Evolutionary conservation across 1,140 invertebrate genomes (phyloP), one percentile per base, ranked within the genome.

Genomic region (Steinernema feltiae): DNA sequence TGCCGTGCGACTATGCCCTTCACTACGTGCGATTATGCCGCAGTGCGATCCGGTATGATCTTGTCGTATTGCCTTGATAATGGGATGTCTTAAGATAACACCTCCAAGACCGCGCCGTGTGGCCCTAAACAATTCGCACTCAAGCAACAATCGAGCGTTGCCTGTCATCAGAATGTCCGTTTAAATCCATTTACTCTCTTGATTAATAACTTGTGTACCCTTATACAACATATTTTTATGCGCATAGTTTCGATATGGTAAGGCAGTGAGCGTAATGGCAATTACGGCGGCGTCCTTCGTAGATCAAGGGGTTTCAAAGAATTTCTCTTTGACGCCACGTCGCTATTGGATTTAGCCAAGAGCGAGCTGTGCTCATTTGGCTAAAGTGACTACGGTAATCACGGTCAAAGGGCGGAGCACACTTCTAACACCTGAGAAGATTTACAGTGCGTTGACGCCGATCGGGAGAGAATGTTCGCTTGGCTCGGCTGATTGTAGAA

Each of bases 401-500:
- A 27, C 2, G 7, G 3, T 27, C 53, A 27, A 63, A 63, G 3
- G 24, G 15, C 15, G 12, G 24, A 27, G 24, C 53, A 63, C 53
- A 63, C 53, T 27, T 63, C 53, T 63, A 63, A 63, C 53, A 63
- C 53, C 53, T 63, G 53, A 12, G 53, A 17, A 3, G 53, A 63
- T 27, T 63, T 63, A 21, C 53, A 63, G 53, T 63, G 53, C 12
- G 53, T 63, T 21, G 53, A 63, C 24, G 53, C 53, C 3, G 53
- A 63, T 27, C 53, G 15, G 53, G 53, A 63, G 15, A 27, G 53
- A 27, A 17, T 27, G 53, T 63, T 63, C 53, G 53, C 53, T 3
- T 63, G 53, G 24, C 53, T 63, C 2, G 53, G 53, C 53, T 63
- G 53, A 27, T 63, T 63, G 53, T 63, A 63, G 53, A 63, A 63